Conservation (phyloP, 2,797 vertebrate species). For the Poecilia wingei region DNA sequence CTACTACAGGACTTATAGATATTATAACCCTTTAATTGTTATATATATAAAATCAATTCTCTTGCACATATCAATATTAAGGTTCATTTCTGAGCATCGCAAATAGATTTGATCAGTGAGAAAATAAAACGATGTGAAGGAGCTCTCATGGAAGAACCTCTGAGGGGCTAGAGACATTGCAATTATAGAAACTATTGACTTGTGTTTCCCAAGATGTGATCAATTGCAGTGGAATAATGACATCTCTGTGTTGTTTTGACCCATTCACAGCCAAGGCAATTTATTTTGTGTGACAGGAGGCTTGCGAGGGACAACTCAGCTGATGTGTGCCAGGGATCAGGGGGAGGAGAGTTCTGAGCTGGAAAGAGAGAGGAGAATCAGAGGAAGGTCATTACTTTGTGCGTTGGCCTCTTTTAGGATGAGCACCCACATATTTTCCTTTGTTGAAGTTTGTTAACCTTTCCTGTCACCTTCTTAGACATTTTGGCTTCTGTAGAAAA, state of each 20-base stretch:
- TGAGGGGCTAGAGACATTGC: constrained; percentile 77
- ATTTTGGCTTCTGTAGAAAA: background rate
- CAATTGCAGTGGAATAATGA: constrained; percentile 86
- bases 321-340: constrained; percentile 74
- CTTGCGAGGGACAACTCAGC: constrained; percentile 77
- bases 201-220: constrained; percentile 85
- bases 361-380: constrained; percentile 38
- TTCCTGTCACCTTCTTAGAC: background rate
- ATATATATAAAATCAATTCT: constrained; percentile 10
- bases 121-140: constrained; percentile 56
- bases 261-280: constrained; percentile 84
- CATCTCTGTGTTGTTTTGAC: constrained; percentile 87
- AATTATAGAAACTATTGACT: constrained; percentile 88
- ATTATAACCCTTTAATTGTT: too few relatives aligned
- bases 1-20: too few relatives aligned
- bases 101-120: constrained; percentile 52
- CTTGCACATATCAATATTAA: constrained; percentile 20
- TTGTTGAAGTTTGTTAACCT: background rate
- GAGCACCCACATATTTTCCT: background rate
- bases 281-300: constrained; percentile 85
- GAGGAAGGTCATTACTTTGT: constrained; percentile 61
- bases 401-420: constrained; percentile 34
- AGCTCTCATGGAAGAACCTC: constrained; percentile 61
- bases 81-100: constrained; percentile 27
- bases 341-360: constrained; percentile 54